These are phyloP conservation scores for Nothoprocta pentlandii DNA, from an alignment of 2,113 vertebrate genomes.

Conservation along the genomic window DNA sequence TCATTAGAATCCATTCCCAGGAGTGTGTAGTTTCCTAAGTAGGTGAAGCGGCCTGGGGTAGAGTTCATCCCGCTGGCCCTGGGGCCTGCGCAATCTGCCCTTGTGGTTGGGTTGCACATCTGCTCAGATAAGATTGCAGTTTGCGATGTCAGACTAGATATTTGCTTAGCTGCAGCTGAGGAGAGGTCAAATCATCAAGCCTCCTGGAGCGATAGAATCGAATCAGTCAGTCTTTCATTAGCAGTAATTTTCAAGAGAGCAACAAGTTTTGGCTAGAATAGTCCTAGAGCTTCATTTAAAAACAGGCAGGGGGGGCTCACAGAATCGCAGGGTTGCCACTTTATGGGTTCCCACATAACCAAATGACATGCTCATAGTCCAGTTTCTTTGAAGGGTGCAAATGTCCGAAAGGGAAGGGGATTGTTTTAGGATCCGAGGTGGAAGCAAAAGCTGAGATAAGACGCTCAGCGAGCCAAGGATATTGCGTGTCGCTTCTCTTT, in stretches of 20 bases:
- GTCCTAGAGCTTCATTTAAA: not conserved
- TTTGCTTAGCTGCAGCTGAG: not conserved
- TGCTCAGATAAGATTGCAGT: not conserved
- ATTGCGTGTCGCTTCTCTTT: accelerated
- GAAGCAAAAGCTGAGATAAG: not conserved
- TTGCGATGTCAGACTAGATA: conserved; percentile 31
- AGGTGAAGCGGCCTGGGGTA: conserved; percentile 38
- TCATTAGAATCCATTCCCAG: conserved; percentile 36
- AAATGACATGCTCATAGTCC: not conserved
- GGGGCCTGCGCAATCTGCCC: conserved; percentile 27
- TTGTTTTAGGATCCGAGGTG: too few relatives aligned
- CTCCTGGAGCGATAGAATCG: not conserved
- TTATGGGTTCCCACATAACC: accelerated
- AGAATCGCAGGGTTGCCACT: too few relatives aligned
- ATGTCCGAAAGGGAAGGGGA: not conserved
- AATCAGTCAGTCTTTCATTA: not conserved
- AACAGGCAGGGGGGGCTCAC: too few relatives aligned
- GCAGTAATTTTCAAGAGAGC: not conserved
- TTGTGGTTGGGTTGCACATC: not conserved
- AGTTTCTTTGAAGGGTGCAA: not conserved
- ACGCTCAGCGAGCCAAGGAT: not conserved
- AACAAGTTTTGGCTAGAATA: not conserved
- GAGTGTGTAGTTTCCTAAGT: conserved; percentile 47
- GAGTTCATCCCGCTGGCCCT: conserved; percentile 6
- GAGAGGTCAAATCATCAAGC: not conserved